Conservation (phyloP, 2,797 vertebrate genomes). For the Siniperca undulata region DNA sequence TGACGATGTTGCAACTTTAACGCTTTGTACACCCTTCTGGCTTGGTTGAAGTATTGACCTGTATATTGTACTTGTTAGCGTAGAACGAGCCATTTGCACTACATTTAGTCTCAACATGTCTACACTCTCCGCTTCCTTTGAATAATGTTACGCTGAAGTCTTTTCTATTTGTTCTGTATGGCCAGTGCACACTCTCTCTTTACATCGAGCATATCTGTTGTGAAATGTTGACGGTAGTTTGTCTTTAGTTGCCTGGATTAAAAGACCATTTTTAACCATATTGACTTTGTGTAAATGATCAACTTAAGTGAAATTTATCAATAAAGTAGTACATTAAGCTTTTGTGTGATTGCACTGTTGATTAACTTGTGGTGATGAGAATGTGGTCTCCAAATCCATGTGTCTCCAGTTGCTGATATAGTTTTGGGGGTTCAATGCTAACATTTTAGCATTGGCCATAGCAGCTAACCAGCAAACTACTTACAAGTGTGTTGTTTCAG, state of each 20-base stretch:
- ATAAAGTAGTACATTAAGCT: neutral
- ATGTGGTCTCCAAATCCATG: slow-evolving; percentile 1
- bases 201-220: slow-evolving; percentile 6
- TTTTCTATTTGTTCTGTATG: slow-evolving; percentile 28
- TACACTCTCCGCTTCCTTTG: neutral
- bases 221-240: slow-evolving; percentile 12
- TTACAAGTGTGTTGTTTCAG: neutral
- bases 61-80: slow-evolving; percentile 25
- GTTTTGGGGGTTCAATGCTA: neutral
- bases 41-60: slow-evolving; percentile 11
- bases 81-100: slow-evolving; percentile 52
- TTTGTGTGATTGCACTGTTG: neutral
- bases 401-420: neutral
- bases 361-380: neutral
- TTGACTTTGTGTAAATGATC: slow-evolving; percentile 19
- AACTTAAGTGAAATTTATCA: neutral
- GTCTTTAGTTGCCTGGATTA: slow-evolving; percentile 2
- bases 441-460: neutral
- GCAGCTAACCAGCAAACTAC: neutral
- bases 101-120: slow-evolving; percentile 17
- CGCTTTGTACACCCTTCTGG: neutral
- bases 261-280: neutral
- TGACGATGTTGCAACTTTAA: slow-evolving; percentile 12
- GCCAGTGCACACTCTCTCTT: slow-evolving; percentile 6
- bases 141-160: slow-evolving; percentile 1